Conservation (phyloP, 2,797 vertebrate genomes). For the Smutsia gigantea region DNA sequence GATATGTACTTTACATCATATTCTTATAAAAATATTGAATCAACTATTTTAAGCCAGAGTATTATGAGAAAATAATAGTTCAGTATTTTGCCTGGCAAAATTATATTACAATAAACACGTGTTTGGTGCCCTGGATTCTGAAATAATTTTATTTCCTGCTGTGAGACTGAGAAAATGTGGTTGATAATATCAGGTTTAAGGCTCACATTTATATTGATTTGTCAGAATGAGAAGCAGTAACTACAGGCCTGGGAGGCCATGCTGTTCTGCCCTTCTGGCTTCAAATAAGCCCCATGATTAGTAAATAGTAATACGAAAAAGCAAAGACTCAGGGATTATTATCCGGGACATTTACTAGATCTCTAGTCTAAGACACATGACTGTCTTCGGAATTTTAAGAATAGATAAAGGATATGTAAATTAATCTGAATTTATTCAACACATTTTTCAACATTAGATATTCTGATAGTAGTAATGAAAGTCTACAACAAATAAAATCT, state of each 20-base stretch:
- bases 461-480: slow-evolving; percentile 40
- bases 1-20: neutral
- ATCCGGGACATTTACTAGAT: neutral
- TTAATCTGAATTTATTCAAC: slow-evolving; percentile 45
- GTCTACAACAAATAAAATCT: slow-evolving; percentile 25
- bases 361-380: neutral
- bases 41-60: neutral
- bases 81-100: slow-evolving; percentile 63
- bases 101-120: slow-evolving; percentile 58
- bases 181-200: slow-evolving; percentile 10
- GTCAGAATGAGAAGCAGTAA: slow-evolving; percentile 65
- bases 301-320: slow-evolving; percentile 57
- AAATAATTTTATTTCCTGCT: slow-evolving; percentile 75
- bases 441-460: slow-evolving; percentile 40
- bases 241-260: neutral
- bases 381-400: slow-evolving; percentile 46
- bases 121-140: slow-evolving; percentile 57
- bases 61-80: slow-evolving; percentile 56
- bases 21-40: slow-evolving; percentile 4
- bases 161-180: slow-evolving; percentile 60
- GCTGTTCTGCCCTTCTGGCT: slow-evolving; percentile 59
- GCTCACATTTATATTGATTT: slow-evolving; percentile 64
- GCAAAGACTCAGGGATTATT: neutral
- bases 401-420: neutral
- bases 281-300: slow-evolving; percentile 20